A percentile compares a stretch with the other conserved stretches of the same genome.
Evolutionary conservation across 2,113 vertebrate genomes (phyloP).

Genomic region (Gallinago undulata): DNA sequence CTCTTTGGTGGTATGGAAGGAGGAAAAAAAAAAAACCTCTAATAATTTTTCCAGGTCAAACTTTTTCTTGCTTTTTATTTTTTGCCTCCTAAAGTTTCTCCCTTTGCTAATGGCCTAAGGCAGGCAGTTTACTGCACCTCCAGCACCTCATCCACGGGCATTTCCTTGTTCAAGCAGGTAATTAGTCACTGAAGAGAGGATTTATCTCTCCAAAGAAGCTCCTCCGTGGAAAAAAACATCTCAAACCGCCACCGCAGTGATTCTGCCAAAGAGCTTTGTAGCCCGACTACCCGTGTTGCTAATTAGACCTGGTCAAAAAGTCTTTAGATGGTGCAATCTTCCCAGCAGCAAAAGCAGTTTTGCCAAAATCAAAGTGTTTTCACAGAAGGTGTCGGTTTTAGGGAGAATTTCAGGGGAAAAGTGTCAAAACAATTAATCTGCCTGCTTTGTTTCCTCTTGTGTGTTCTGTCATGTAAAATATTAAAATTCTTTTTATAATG

Average conservation of each 20-base stretch:
- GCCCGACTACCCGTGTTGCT: neutral
- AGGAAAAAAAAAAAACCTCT: neutral
- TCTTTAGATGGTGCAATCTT: neutral
- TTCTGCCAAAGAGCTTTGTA: neutral
- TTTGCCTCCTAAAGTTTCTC: neutral
- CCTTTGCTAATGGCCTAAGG: neutral
- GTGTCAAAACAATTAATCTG: constrained; percentile 23
- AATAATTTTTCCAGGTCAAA: neutral
- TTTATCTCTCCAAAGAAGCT: neutral
- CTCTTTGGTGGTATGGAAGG: neutral
- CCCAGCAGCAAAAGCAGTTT: neutral
- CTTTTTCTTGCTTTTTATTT: neutral
- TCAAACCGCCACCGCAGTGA: neutral
- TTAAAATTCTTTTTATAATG: neutral
- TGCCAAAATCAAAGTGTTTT: constrained; percentile 22
- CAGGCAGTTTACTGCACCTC: neutral
- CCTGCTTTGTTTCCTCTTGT: constrained; percentile 1
- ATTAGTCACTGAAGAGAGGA: neutral
- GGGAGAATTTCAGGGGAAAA: neutral
- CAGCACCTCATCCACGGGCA: neutral
- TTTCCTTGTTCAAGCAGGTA: neutral
- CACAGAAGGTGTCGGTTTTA: neutral
- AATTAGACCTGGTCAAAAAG: constrained; percentile 23
- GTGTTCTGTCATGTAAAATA: neutral
- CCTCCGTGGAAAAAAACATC: neutral